phyloP scores from a whole-genome alignment of 2,888 invertebrate species.

The Agriopis aurantiaria region DNA sequence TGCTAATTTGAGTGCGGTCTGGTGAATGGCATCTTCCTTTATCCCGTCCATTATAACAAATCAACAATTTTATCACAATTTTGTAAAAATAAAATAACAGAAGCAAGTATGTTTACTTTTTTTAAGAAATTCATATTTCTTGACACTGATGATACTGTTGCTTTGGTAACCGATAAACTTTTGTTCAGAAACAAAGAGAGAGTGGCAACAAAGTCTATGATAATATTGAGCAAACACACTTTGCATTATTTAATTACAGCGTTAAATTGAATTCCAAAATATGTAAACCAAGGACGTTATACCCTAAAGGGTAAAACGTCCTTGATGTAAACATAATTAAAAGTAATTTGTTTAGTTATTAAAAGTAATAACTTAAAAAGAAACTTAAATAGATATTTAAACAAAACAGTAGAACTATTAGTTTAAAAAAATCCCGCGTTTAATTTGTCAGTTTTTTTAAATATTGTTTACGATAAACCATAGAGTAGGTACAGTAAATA shows the following conservation, averaged over 20 bases:
- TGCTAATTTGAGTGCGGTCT: slow-evolving; percentile 92
- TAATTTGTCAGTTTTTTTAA: not conserved
- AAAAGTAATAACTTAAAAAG: not conserved
- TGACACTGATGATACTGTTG: slow-evolving; percentile 60
- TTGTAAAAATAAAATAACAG: slow-evolving; percentile 67
- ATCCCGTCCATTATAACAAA: slow-evolving; percentile 78
- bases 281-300: too few relatives aligned
- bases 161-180: slow-evolving; percentile 65
- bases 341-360: too few relatives aligned
- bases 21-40: slow-evolving; percentile 89
- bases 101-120: slow-evolving; percentile 72
- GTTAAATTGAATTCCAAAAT: not conserved
- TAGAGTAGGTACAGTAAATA: not conserved
- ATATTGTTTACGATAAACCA: slow-evolving; percentile 2
- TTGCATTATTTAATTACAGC: not conserved
- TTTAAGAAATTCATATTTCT: slow-evolving; percentile 69
- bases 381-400: not conserved
- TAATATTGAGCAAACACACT: not conserved
- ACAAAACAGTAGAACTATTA: not conserved
- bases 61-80: slow-evolving; percentile 61
- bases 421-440: slow-evolving; percentile 16
- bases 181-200: slow-evolving; percentile 20
- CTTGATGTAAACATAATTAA: too few relatives aligned
- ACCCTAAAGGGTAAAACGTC: too few relatives aligned
- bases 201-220: not conserved